Evolutionary conservation across 2,113 vertebrate species (phyloP), one percentile per base, ranked within the genome.

Genomic region (Thalassarche chlororhynchos): DNA sequence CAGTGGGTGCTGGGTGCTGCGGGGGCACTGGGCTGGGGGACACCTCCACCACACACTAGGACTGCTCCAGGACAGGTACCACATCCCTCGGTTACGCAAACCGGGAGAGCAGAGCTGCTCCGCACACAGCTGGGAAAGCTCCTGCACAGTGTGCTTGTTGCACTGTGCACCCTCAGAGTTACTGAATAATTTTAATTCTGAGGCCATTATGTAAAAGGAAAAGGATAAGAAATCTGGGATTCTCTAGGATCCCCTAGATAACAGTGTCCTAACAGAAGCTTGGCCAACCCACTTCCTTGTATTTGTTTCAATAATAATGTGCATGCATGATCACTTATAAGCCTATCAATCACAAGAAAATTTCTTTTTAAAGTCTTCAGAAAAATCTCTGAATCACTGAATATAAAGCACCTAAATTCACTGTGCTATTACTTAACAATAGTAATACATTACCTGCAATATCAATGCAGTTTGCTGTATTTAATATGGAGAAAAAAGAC

Each of bases 71-170:
- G 62, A 66, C 34, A 44, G 84, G 72, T 29, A 60, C 36, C 19
- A 11, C 47, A 15, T 32, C 57, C 44, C 31, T 65, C 3, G 0
- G 51, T 23, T 85, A 60, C 0, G 1, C 1, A 4, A 60, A n/a
- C 9, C 1, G 1, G 34, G 60, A 70, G 32, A 57, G 55, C 42
- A 87, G 64, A 75, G 61, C 54, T 86, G 47, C 38, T 62, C 64
- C 6, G 2, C 46, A 68, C 29, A 12, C 13, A 29, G 28, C 44
- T 61, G 64, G 80, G 25, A 87, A 61, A 89, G 42, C 47, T 70
- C 52, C 75, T 42, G 40, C 64, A 32, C 31, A 36, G 36, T 0
- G 29, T 23, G 9, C 21, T 21, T 44, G 12, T 28, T 54, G 32
- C 46, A 66, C 32, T 46, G 3, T 10, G n/a, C 10, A 62, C 32